These are phyloP conservation scores for Tringa solitaria DNA, from an alignment of 2,113 vertebrate species.

Conservation along the genomic window DNA sequence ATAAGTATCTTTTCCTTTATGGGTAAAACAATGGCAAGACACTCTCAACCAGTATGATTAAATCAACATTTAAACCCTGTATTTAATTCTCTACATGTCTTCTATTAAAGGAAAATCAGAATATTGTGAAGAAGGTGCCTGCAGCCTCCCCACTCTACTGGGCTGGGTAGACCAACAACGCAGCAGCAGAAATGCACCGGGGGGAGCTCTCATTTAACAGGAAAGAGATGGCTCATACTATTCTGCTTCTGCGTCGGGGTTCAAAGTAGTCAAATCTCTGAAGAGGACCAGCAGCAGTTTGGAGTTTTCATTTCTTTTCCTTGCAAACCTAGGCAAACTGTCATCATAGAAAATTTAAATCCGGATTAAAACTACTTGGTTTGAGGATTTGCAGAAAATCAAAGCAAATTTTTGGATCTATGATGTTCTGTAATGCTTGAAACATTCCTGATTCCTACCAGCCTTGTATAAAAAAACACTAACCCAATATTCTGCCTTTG, in stretches of 20 bases:
- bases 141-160: rapidly evolving
- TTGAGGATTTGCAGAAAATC: background rate
- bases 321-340: background rate
- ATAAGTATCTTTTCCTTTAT: background rate
- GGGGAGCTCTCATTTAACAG: background rate
- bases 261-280: background rate
- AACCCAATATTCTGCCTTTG: background rate
- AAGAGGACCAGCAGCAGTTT: background rate
- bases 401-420: background rate
- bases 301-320: background rate
- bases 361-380: background rate
- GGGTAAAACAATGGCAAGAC: background rate
- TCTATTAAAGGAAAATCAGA: background rate
- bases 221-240: background rate
- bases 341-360: background rate
- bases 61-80: background rate
- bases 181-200: background rate
- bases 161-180: background rate
- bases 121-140: background rate
- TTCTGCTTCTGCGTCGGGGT: background rate
- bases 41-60: background rate
- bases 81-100: background rate
- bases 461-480: background rate
- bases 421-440: background rate
- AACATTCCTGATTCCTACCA: background rate